These are phyloP conservation scores for Drosophila basisetae DNA, from an alignment of 2,888 invertebrate species.

Conservation along the genomic window DNA sequence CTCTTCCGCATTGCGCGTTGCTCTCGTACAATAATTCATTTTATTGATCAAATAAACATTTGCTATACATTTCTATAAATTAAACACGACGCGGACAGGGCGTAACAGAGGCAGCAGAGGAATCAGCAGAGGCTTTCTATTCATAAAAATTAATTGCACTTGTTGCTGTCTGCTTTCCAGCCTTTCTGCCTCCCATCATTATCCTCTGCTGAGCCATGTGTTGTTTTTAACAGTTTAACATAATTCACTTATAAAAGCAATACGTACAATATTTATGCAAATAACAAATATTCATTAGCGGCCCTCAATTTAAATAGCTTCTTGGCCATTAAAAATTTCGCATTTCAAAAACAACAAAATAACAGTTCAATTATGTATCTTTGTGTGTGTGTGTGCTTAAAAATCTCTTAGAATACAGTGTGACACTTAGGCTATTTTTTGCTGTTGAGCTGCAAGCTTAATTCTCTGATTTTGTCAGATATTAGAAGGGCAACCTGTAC, in stretches of 20 bases:
- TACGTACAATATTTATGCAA: slow-evolving; percentile 58
- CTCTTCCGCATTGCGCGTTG: slow-evolving; percentile 13
- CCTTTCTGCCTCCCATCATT: slow-evolving; percentile 13
- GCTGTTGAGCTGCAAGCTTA: neutral
- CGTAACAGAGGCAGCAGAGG: slow-evolving; percentile 49
- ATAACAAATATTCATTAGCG: slow-evolving; percentile 68
- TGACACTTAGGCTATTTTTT: neutral
- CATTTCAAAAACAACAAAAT: slow-evolving; percentile 21
- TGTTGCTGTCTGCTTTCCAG: slow-evolving; percentile 53
- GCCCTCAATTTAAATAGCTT: slow-evolving; percentile 35
- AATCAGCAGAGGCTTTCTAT: slow-evolving; percentile 60
- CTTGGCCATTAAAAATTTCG: slow-evolving; percentile 19
- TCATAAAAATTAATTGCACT: slow-evolving; percentile 81
- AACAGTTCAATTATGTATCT: neutral
- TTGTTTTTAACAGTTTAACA: slow-evolving; percentile 57
- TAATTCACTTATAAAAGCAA: slow-evolving; percentile 53
- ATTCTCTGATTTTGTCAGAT: neutral
- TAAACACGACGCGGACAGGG: slow-evolving; percentile 70
- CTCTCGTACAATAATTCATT: slow-evolving; percentile 73
- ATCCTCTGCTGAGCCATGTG: slow-evolving; percentile 38
- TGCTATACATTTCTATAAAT: slow-evolving; percentile 79
- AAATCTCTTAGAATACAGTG: neutral
- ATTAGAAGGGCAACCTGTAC: neutral
- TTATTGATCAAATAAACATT: slow-evolving; percentile 79
- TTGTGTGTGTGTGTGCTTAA: neutral